phyloP scores from a whole-genome alignment of 2,888 invertebrate genomes.

The Drosophila falleni region DNA sequence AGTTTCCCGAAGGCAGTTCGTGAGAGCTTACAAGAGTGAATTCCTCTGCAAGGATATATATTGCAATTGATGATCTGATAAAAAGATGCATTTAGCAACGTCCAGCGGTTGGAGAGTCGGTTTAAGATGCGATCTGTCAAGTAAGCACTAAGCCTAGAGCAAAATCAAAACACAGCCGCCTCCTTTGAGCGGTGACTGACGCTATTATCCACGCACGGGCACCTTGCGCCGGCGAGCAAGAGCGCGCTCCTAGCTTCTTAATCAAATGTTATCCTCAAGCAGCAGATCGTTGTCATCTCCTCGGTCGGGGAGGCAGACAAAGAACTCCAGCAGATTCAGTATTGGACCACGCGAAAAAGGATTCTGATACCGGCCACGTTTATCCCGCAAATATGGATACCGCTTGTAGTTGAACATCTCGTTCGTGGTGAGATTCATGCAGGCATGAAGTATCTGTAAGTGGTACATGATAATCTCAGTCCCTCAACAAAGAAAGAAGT shows the following conservation, averaged over 20 bases:
- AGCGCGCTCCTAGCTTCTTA: constrained; percentile 82
- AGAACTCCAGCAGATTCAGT: constrained; percentile 95
- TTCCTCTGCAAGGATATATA: constrained; percentile 26
- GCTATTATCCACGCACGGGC: constrained; percentile 80
- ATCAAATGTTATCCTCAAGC: constrained; percentile 88
- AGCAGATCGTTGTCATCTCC: constrained; percentile 91
- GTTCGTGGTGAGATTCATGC: constrained; percentile 97
- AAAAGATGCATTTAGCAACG: constrained; percentile 12
- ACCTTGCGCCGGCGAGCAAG: constrained; percentile 76
- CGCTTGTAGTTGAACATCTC: constrained; percentile 97
- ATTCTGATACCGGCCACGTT: constrained; percentile 94
- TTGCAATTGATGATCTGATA: constrained; percentile 29
- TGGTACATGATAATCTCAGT: neutral
- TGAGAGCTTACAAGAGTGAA: neutral
- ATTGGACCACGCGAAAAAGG: constrained; percentile 96
- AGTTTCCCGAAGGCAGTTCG: constrained; percentile 5
- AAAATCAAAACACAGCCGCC: constrained; percentile 66
- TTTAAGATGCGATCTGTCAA: neutral
- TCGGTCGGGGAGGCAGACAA: constrained; percentile 93
- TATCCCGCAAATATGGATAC: constrained; percentile 95
- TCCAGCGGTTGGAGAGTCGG: neutral
- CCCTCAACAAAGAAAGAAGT: neutral
- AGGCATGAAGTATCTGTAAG: constrained; percentile 93
- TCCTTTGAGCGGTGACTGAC: constrained; percentile 55
- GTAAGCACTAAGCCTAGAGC: constrained; percentile 54